These are phyloP conservation scores for Gryllus longicercus DNA, from an alignment of 2,888 invertebrate genomes.

Conservation along the genomic window DNA sequence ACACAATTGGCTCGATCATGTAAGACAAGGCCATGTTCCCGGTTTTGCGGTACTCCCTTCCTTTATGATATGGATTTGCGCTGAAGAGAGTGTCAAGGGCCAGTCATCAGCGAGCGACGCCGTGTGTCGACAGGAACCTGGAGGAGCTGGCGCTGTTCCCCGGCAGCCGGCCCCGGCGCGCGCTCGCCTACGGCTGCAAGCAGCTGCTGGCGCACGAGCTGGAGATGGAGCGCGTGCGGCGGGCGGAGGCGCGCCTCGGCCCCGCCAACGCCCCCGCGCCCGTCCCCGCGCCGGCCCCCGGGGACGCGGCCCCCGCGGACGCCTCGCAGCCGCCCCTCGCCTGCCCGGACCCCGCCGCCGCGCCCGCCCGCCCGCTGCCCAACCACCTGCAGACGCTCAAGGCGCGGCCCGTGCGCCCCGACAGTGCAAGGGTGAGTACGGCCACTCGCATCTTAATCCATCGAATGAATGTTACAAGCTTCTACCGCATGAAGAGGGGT, in stretches of 20 bases:
- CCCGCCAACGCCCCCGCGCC: conserved; percentile 22
- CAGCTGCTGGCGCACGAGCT: conserved; percentile 81
- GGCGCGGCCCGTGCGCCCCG: not conserved
- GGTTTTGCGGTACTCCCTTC: too few species aligned
- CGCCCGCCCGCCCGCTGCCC: not conserved
- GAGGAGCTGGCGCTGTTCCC: conserved; percentile 59
- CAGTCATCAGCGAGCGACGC: not conserved
- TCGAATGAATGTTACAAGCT: too few species aligned
- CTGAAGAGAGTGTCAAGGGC: too few species aligned
- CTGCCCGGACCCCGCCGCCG: not conserved
- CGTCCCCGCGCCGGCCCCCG: conserved; percentile 21
- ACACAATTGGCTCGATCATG: too few species aligned
- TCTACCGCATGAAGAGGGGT: too few species aligned
- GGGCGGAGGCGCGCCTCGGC: conserved; percentile 45
- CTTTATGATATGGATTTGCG: too few species aligned
- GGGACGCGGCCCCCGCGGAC: conserved; percentile 40
- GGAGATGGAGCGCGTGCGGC: conserved; percentile 70
- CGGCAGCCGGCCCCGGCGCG: conserved; percentile 42
- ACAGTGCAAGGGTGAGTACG: not conserved
- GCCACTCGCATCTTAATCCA: too few species aligned
- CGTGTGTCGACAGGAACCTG: conserved; percentile 54
- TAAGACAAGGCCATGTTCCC: too few species aligned
- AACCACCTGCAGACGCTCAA: not conserved
- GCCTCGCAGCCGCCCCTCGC: not conserved
- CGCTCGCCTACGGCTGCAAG: conserved; percentile 64